Evolutionary conservation across 2,113 vertebrate genomes (phyloP).

Genomic region (Dasypus novemcinctus): DNA sequence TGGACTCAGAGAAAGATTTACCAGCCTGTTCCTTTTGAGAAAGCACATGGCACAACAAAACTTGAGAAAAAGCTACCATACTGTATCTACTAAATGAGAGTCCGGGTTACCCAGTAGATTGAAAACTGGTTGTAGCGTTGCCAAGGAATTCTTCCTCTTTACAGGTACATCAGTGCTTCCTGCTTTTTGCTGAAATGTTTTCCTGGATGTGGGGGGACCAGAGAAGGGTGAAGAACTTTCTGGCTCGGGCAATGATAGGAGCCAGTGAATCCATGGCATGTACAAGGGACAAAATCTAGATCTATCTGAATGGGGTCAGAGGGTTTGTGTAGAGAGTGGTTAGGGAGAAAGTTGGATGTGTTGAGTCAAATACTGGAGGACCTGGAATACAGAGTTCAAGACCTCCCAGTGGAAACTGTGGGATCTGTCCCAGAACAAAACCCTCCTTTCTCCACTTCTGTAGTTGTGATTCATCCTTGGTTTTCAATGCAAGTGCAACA

Average conservation of each 20-base stretch:
- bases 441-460: neutral
- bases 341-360: neutral
- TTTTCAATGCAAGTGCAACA: neutral
- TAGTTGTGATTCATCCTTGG: slow-evolving; percentile 6
- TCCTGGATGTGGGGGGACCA: neutral
- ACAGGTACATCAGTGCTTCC: neutral
- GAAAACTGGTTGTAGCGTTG: neutral
- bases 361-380: neutral
- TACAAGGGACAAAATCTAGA: too few relatives aligned
- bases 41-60: neutral
- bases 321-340: neutral
- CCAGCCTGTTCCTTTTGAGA: neutral
- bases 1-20: neutral
- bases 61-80: neutral
- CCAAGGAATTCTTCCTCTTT: neutral
- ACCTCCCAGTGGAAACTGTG: neutral
- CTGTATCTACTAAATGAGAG: neutral
- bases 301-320: neutral
- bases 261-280: too few relatives aligned
- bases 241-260: neutral
- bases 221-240: neutral
- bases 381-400: neutral
- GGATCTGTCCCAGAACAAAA: neutral
- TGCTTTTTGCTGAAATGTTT: neutral
- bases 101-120: neutral